Conservation (phyloP, 2,888 invertebrate species). For the Habrosyne pyritoides region DNA sequence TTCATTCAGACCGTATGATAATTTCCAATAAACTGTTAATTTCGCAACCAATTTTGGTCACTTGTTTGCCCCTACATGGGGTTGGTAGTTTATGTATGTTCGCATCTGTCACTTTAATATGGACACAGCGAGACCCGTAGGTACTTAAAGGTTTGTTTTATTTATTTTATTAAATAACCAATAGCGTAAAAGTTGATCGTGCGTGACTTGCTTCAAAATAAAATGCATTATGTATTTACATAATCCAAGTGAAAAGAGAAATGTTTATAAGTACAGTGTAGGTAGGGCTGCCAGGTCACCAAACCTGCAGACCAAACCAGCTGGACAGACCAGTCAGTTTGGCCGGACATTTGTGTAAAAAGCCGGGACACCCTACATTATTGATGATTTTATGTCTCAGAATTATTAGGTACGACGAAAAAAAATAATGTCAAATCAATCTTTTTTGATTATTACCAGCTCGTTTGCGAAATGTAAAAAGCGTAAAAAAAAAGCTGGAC, state of each 20-base stretch:
- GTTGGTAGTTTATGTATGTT: conserved; percentile 33
- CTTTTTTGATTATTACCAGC: no score
- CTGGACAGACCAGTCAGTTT: no score
- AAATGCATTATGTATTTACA: conserved; percentile 7
- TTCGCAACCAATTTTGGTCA: not conserved
- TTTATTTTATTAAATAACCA: conserved; percentile 24
- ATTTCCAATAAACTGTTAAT: not conserved
- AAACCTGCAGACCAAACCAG: no score
- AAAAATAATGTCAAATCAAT: no score
- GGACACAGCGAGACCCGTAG: not conserved
- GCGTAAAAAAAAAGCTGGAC: no score
- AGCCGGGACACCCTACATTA: no score
- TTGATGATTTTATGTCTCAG: no score
- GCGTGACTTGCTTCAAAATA: conserved; percentile 31
- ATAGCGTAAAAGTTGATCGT: conserved; percentile 31
- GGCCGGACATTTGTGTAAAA: no score
- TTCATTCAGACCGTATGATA: not conserved
- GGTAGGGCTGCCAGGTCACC: no score
- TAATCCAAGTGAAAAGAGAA: conserved; percentile 7
- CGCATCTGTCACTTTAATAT: conserved; percentile 1
- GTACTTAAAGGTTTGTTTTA: not conserved
- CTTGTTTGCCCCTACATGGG: conserved; percentile 30
- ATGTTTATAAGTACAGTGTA: not conserved
- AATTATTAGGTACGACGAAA: no score
- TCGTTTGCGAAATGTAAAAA: no score